A percentile compares a stretch with the other conserved stretches of the same genome.
Conservation (phyloP, 2,888 invertebrate genomes). For the Synergus itoensis region DNA sequence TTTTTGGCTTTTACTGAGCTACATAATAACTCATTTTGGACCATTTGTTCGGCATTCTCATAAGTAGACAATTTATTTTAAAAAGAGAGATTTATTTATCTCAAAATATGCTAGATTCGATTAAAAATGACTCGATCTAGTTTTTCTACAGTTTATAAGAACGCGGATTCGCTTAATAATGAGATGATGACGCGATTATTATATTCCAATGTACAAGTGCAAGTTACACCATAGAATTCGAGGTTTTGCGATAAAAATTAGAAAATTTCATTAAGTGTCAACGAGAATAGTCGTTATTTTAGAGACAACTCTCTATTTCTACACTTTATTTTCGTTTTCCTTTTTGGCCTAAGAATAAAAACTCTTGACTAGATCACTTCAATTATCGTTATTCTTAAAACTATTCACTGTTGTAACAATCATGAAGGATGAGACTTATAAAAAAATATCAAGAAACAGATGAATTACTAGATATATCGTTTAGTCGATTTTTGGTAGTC, state of each 20-base stretch:
- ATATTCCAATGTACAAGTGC: constrained; percentile 28
- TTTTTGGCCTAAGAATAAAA: constrained; percentile 49
- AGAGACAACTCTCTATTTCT: constrained; percentile 6
- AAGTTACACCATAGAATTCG: constrained; percentile 10
- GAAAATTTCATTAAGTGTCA: constrained; percentile 35
- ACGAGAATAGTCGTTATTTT: constrained; percentile 43
- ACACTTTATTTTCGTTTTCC: constrained; percentile 38
- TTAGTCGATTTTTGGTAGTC: constrained; percentile 56
- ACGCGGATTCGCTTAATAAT: neutral
- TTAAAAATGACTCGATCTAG: constrained; percentile 15
- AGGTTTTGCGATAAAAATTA: constrained; percentile 40
- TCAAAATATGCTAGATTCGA: constrained; percentile 7
- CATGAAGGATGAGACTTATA: constrained; percentile 68
- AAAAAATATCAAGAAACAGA: constrained; percentile 73
- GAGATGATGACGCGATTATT: constrained; percentile 1
- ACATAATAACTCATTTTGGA: constrained; percentile 13
- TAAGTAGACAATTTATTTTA: constrained; percentile 28
- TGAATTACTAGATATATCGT: constrained; percentile 68
- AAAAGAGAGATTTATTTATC: constrained; percentile 13
- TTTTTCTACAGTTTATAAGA: constrained; percentile 4
- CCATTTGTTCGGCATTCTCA: constrained; percentile 16
- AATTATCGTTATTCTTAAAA: constrained; percentile 52
- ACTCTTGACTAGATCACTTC: constrained; percentile 76
- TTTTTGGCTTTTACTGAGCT: constrained; percentile 31
- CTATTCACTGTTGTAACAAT: constrained; percentile 69